Evolutionary conservation across 2,888 invertebrate species (phyloP).

Genomic region (Congeria kusceri): DNA sequence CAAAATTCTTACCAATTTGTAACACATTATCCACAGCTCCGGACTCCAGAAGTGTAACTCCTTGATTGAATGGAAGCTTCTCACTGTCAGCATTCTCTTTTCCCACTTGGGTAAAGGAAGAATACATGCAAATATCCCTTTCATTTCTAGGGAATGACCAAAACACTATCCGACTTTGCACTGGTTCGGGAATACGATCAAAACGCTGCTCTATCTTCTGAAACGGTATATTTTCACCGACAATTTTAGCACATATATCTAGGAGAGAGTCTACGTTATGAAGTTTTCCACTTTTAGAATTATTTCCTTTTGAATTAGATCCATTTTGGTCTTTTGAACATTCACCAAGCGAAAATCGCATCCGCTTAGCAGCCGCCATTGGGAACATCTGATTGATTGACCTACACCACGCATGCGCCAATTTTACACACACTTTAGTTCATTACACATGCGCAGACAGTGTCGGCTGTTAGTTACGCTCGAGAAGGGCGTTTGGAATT

Average conservation of each 20-base stretch:
- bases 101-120: slow-evolving; percentile 88
- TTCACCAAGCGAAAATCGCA: slow-evolving; percentile 79
- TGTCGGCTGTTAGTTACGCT: slow-evolving; percentile 60
- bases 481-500: slow-evolving; percentile 71
- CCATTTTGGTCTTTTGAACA: slow-evolving; percentile 72
- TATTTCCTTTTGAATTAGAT: slow-evolving; percentile 70
- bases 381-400: slow-evolving; percentile 78
- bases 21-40: slow-evolving; percentile 94
- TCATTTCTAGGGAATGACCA: slow-evolving; percentile 96
- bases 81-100: slow-evolving; percentile 89
- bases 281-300: slow-evolving; percentile 73
- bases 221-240: slow-evolving; percentile 94
- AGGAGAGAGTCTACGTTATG: slow-evolving; percentile 89
- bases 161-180: slow-evolving; percentile 94
- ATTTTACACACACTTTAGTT: slow-evolving; percentile 60
- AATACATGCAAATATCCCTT: slow-evolving; percentile 95
- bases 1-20: slow-evolving; percentile 92
- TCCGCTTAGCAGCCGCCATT: slow-evolving; percentile 83
- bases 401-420: slow-evolving; percentile 76
- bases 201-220: slow-evolving; percentile 94
- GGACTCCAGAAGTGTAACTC: slow-evolving; percentile 92
- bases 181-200: slow-evolving; percentile 94
- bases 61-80: slow-evolving; percentile 94
- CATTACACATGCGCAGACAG: slow-evolving; percentile 74
- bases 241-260: slow-evolving; percentile 93